A percentile compares a stretch with the other conserved stretches of the same genome.
Evolutionary conservation across 2,113 vertebrate species (phyloP).

Genomic region (Onychorhynchus coronatus): DNA sequence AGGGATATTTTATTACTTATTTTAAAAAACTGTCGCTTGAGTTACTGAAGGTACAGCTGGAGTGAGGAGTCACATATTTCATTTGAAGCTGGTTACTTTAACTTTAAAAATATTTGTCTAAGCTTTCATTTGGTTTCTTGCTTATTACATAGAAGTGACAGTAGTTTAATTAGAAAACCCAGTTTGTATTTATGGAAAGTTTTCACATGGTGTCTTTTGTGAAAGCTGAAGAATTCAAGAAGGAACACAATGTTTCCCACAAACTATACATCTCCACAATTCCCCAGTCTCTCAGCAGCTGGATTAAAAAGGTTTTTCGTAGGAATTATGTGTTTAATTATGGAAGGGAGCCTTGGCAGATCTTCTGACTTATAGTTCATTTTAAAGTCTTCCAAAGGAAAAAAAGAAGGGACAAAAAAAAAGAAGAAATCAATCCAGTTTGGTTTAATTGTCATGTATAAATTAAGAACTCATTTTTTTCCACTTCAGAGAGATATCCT

Average conservation of each 20-base stretch:
- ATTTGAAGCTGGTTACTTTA: neutral
- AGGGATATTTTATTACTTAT: neutral
- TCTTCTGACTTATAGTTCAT: slow-evolving; percentile 48
- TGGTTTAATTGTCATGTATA: slow-evolving; percentile 38
- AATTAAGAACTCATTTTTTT: slow-evolving; percentile 47
- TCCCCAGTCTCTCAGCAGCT: slow-evolving; percentile 50
- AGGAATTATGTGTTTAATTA: slow-evolving; percentile 57
- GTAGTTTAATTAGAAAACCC: slow-evolving; percentile 48
- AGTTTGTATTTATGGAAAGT: slow-evolving; percentile 62
- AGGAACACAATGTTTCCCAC: slow-evolving; percentile 66
- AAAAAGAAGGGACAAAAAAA: accelerated
- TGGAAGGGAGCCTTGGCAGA: slow-evolving; percentile 46
- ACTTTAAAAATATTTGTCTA: slow-evolving; percentile 28
- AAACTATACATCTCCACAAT: slow-evolving; percentile 25
- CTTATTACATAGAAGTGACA: neutral
- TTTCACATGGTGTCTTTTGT: slow-evolving; percentile 42
- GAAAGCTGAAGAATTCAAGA: slow-evolving; percentile 41
- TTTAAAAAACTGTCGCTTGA: neutral
- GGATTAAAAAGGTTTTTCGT: slow-evolving; percentile 30
- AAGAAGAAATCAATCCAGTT: neutral
- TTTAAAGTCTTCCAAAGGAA: slow-evolving; percentile 28
- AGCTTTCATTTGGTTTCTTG: slow-evolving; percentile 5
- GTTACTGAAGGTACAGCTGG: neutral
- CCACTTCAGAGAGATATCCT: slow-evolving; percentile 33
- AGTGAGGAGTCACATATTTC: neutral